Percentiles rank a stretch among this genome's conserved stretches.
phyloP scores from a whole-genome alignment of 2,113 vertebrate species.

The Rhinoptilus africanus region DNA sequence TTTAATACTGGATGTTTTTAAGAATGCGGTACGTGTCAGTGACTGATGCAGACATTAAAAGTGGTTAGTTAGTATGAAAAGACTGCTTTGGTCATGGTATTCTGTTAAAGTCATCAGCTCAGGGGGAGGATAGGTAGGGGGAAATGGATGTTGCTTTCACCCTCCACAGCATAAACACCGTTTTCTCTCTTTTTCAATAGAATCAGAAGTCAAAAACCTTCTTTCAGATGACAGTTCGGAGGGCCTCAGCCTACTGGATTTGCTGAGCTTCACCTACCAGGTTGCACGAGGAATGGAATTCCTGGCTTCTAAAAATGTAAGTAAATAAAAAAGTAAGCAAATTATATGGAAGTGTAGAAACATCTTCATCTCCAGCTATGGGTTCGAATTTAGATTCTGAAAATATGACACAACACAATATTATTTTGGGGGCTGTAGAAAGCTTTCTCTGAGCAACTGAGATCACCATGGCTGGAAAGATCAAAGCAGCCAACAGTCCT shows the following conservation, averaged over 20 bases:
- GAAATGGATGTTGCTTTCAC: not conserved
- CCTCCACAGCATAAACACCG: not conserved
- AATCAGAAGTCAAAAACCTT: slow-evolving; percentile 85
- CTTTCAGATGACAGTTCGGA: slow-evolving; percentile 86
- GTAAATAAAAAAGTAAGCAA: slow-evolving; percentile 41
- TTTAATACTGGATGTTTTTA: not conserved
- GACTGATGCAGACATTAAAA: not conserved
- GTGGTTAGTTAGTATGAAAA: not conserved
- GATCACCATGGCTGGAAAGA: not conserved
- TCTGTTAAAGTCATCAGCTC: not conserved
- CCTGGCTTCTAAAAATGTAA: slow-evolving; percentile 95
- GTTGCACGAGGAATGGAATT: slow-evolving; percentile 98
- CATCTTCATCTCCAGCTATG: not conserved
- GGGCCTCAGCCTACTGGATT: slow-evolving; percentile 88
- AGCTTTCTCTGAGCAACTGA: not conserved
- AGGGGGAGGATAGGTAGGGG: not conserved
- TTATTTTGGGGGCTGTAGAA: not conserved
- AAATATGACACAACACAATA: not conserved
- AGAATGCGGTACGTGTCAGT: not conserved
- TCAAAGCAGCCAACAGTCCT: not conserved
- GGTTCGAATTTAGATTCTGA: not conserved
- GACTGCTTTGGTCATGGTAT: not conserved
- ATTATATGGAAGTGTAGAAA: not conserved
- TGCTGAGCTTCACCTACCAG: slow-evolving; percentile 97
- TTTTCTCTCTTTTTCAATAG: slow-evolving; percentile 58